Conservation (phyloP, 2,113 vertebrate genomes). For the Hylia prasina region DNA sequence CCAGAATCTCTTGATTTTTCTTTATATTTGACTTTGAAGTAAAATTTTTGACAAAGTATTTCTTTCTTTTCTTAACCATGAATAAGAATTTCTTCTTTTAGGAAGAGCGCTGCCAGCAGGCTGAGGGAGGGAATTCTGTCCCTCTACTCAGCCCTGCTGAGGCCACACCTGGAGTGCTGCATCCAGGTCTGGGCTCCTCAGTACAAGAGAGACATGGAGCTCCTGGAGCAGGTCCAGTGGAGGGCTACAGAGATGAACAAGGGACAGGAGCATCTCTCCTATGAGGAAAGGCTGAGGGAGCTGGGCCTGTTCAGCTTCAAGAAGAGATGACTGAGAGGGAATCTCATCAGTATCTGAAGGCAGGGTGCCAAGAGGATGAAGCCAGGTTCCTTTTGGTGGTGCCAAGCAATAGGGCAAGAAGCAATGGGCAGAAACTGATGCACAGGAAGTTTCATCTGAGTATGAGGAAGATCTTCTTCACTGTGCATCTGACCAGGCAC, state of each 20-base stretch:
- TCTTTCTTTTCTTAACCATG: background rate
- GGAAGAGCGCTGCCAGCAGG: background rate
- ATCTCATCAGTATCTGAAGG: background rate
- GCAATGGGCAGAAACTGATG: background rate
- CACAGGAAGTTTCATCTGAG: background rate
- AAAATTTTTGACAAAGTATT: background rate
- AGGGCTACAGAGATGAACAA: rapidly evolving
- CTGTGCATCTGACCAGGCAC: background rate
- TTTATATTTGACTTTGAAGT: background rate
- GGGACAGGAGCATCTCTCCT: background rate
- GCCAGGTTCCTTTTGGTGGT: background rate
- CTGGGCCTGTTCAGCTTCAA: background rate
- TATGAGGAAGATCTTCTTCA: background rate
- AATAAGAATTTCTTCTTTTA: background rate
- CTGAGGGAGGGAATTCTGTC: background rate
- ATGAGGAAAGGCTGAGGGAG: background rate
- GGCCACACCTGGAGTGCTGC: background rate
- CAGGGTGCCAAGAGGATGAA: background rate
- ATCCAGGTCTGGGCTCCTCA: background rate
- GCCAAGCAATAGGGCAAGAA: background rate
- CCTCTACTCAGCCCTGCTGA: background rate
- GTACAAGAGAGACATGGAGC: background rate
- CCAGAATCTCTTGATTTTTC: background rate
- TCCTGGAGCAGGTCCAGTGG: background rate
- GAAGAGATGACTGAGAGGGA: background rate